Conservation (phyloP, 2,113 vertebrate species). For the Mungos mungo region DNA sequence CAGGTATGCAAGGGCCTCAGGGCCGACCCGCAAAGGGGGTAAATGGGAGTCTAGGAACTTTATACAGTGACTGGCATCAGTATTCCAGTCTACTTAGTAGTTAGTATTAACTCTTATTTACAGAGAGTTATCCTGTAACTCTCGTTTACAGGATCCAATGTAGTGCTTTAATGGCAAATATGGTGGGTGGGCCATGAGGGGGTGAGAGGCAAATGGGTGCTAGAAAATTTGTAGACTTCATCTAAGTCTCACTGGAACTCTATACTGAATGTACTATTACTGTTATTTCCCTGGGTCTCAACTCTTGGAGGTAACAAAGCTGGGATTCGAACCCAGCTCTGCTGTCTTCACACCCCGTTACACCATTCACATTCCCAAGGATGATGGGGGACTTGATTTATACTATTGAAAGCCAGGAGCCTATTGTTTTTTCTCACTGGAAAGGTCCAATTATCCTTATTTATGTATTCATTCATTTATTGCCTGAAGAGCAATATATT, state of each 20-base stretch:
- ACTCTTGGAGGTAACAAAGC: neutral
- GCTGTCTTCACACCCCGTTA: neutral
- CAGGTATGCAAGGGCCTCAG: neutral
- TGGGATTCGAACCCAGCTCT: conserved; percentile 10
- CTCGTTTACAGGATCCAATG: neutral
- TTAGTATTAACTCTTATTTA: conserved; percentile 19
- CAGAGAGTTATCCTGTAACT: neutral
- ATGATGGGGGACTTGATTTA: neutral
- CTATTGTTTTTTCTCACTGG: conserved; percentile 38
- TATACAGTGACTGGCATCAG: neutral
- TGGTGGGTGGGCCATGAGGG: neutral
- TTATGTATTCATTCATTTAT: conserved; percentile 44
- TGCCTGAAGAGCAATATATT: neutral
- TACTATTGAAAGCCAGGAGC: neutral
- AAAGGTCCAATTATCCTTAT: conserved; percentile 5
- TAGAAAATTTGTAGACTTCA: neutral
- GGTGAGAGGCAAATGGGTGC: neutral
- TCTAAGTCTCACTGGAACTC: neutral
- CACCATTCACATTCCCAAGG: neutral
- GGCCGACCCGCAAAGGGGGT: neutral
- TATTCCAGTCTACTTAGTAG: neutral
- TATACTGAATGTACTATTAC: neutral
- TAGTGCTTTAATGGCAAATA: neutral
- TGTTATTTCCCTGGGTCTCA: neutral
- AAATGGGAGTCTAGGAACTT: neutral